Evolutionary conservation across 2,797 vertebrate genomes (phyloP).

Genomic region (Chelidonichthys spinosus): DNA sequence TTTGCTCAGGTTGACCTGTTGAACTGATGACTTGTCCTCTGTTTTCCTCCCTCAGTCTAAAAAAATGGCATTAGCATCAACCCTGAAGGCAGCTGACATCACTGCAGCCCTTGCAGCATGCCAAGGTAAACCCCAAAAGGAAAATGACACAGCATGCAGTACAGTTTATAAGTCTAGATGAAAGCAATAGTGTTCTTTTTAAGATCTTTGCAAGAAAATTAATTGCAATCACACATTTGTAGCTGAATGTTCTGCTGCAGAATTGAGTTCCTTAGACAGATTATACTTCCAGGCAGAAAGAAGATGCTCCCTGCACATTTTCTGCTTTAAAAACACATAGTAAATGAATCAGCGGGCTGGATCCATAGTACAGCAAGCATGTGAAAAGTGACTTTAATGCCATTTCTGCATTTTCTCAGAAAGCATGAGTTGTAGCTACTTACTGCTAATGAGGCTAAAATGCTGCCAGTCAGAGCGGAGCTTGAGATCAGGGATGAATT

Average conservation of each 20-base stretch:
- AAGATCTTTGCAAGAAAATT: too few species aligned
- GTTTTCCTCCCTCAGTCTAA: slow-evolving; percentile 74
- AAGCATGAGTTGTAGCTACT: background rate
- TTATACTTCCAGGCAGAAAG: background rate
- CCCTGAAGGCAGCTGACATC: slow-evolving; percentile 86
- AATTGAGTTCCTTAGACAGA: background rate
- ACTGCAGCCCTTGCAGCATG: slow-evolving; percentile 87
- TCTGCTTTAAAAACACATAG: slow-evolving; percentile 1
- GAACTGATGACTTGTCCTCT: slow-evolving; percentile 61
- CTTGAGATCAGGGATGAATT: too few species aligned
- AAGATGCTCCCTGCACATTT: background rate
- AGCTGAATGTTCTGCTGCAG: background rate
- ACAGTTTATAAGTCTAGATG: background rate
- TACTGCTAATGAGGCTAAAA: slow-evolving; percentile 11
- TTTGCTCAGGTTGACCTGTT: slow-evolving; percentile 41
- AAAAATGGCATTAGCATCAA: slow-evolving; percentile 84
- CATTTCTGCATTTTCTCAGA: background rate
- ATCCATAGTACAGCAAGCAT: background rate
- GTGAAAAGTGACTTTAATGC: background rate
- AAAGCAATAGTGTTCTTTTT: too few species aligned
- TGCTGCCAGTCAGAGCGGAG: background rate
- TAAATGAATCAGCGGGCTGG: background rate
- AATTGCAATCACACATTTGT: too few species aligned
- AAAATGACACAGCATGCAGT: background rate
- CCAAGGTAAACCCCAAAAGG: slow-evolving; percentile 80